phyloP scores from a whole-genome alignment of 23 tunicate species.

The Styela plicata region DNA sequence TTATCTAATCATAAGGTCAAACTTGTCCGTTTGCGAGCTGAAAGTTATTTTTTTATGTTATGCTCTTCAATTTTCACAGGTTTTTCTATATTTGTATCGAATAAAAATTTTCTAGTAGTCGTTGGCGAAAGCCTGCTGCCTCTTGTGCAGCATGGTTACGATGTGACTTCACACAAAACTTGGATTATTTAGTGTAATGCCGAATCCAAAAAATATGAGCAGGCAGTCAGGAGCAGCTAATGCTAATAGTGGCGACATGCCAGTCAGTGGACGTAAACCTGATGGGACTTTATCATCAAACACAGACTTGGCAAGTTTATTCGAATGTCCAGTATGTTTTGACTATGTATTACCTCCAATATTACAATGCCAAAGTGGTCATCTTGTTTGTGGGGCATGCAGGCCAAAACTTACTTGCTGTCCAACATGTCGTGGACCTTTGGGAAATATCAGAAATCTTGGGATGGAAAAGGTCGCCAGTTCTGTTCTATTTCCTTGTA shows the following conservation, averaged over 20 bases:
- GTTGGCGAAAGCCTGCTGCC: neutral
- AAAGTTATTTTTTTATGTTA: too few relatives aligned
- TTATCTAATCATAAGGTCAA: neutral
- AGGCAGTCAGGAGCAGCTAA: constrained; percentile 2
- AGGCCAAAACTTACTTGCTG: constrained; percentile 93
- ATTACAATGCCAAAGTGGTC: constrained; percentile 95
- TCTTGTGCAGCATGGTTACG: neutral
- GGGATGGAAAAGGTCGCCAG: constrained; percentile 99
- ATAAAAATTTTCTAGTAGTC: neutral
- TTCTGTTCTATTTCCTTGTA: constrained; percentile 97
- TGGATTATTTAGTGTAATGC: neutral
- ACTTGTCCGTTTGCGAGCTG: too few relatives aligned
- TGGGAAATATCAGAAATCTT: constrained; percentile 85
- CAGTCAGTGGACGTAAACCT: constrained; percentile 14
- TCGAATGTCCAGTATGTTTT: constrained; percentile 99
- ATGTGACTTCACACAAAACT: neutral
- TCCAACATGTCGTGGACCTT: constrained; percentile 93
- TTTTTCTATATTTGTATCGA: neutral
- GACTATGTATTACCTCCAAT: constrained; percentile 99
- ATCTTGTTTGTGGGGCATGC: constrained; percentile 89
- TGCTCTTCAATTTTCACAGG: neutral
- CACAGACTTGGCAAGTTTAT: constrained; percentile 80
- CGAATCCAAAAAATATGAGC: constrained; percentile 9
- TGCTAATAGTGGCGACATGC: constrained; percentile 9
- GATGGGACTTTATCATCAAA: constrained; percentile 28